phyloP scores from a whole-genome alignment of 2,797 vertebrate genomes.

The Phataginus tricuspis region DNA sequence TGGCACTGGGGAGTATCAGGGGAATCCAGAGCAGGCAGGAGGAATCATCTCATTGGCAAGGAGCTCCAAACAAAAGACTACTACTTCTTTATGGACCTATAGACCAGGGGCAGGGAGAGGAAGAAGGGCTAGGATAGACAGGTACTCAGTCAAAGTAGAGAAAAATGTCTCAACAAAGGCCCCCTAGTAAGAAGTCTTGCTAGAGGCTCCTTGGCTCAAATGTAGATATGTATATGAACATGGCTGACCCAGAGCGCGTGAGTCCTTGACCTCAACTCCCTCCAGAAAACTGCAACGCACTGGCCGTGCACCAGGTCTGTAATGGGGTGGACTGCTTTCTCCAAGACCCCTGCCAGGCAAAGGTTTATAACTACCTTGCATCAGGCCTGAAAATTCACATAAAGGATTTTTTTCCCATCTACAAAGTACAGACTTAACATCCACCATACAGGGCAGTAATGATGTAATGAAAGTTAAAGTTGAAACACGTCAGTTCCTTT shows the following conservation, averaged over 20 bases:
- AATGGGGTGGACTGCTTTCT: neutral
- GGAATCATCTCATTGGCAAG: neutral
- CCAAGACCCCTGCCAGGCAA: neutral
- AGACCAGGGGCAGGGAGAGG: neutral
- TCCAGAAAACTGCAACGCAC: neutral
- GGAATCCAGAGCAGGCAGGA: neutral
- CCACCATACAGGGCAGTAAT: neutral
- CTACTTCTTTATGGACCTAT: neutral
- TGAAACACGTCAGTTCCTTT: slow-evolving; percentile 21
- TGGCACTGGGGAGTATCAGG: neutral
- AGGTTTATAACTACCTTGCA: neutral
- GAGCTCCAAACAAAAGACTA: neutral
- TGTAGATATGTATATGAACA: neutral
- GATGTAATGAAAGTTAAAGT: slow-evolving; percentile 16
- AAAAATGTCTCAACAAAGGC: neutral
- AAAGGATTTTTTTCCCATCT: neutral
- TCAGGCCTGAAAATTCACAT: neutral
- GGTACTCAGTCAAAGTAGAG: neutral
- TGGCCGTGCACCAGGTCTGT: neutral
- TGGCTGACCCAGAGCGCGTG: neutral
- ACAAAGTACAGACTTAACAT: slow-evolving; percentile 24
- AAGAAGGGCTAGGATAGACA: neutral
- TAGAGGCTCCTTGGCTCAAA: neutral
- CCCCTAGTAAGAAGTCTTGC: neutral
- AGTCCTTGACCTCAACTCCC: neutral